Evolutionary conservation across 2,113 vertebrate species (phyloP), one percentile per base, ranked within the genome.

Genomic region (Orycteropus afer): DNA sequence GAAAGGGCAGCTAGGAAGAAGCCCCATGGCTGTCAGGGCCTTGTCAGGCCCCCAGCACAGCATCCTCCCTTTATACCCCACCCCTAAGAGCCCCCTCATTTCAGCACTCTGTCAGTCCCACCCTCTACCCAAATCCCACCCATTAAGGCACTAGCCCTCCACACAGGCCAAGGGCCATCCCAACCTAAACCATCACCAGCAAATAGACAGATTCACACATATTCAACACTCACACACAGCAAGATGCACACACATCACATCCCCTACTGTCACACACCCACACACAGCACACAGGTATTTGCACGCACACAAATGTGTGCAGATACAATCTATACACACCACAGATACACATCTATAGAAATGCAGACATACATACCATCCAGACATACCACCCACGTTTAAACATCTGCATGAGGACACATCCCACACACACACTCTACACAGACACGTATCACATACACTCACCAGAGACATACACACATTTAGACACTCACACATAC

Each of bases 1-100:
- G 97, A 97, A 96, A 97, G 96, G 97, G 96, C 96, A 96, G 49
- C 86, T 42, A 80, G n/a, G 78, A 95, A 90, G 89, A 34, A 71
- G 78, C 51, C 79, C 32, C 17, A 0, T 2, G 22, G 86, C 84
- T 84, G 55, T 65, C 83, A 82, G 55, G 82, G 61, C 61, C 55
- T 53, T 40, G 10, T 23, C 61, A 74, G 88, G 77, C 47, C 71
- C 86, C 83, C 45, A 45, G 51, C 65, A 49, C 2, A 3, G 73
- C 18, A 51, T 40, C 74, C 27, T 51, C 37, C 57, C 53, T 18
- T 49, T 11, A 29, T 7, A 47, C 74, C 74, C 20, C 27, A 17
- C 40, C n/a, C n/a, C n/a, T n/a, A n/a, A 42, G 5, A n/a, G 69
- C 74, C 83, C 67, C 59, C 87, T 59, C 37, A 45, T 79, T 76